Evolutionary conservation across 2,888 invertebrate genomes (phyloP), one percentile per base, ranked within the genome.

Genomic region (Oxycera nigricornis): DNA sequence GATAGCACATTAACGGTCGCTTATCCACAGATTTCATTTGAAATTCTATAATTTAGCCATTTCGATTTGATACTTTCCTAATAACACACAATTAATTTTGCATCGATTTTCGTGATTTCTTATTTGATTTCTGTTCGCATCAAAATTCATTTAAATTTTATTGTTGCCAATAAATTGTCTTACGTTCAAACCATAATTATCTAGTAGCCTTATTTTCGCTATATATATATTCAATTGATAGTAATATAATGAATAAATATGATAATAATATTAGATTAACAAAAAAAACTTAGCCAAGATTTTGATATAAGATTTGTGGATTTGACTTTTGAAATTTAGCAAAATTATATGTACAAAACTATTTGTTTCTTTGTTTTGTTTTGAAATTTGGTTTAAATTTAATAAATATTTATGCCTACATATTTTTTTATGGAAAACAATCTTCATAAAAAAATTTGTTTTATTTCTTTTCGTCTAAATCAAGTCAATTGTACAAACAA

Each of bases 121-220:
- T 67, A n/a, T 41, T 26, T 61, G 3, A 20, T 24, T 67, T 41
- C 22, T 28, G 30, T 59, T 41, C 41, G 46, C 30, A 26, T 2
- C 1, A 2, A 30, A 11, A 28, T 30, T 59, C 20, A 7, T 31
- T 61, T 17, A 6, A 31, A 55, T 24, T 6, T 55, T 3, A n/a
- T n/a, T n/a, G n/a, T 7, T 24, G 24, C 7, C 52, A 7, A 11
- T 55, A 20, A 50, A 11, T n/a, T 2, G 52, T 7, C 52, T 50
- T 50, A 50, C 4, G 17, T 46, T n/a, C 17, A 22, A 61, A 61
- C 35, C 31, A 30, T 31, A 31, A 31, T 28, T n/a, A 17, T 30
- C 61, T 61, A 61, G 20, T 61, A 61, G 61, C 61, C 61, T 61
- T 61, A 61, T n/a, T n/a, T n/a, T n/a, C n/a, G n/a, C n/a, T 46